phyloP scores from a whole-genome alignment of 2,888 invertebrate genomes.

The Apantesis nais region DNA sequence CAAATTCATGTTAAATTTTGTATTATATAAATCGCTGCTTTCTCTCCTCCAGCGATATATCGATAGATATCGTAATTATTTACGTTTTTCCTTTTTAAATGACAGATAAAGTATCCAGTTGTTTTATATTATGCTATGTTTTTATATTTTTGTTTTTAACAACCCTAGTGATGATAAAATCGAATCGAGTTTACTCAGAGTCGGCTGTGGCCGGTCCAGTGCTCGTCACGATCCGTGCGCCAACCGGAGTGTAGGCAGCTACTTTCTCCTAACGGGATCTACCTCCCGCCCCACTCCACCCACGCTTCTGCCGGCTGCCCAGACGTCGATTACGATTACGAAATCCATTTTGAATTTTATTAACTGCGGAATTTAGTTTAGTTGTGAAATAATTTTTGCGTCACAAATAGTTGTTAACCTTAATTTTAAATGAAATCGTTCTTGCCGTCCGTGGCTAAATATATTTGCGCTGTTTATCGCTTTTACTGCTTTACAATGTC shows the following conservation, averaged over 20 bases:
- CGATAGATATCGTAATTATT: background rate
- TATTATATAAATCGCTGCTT: background rate
- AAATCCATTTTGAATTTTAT: constrained; percentile 75
- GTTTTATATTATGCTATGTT: background rate
- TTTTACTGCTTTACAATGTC: constrained; percentile 30
- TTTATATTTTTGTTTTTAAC: background rate
- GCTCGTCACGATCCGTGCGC: constrained; percentile 71
- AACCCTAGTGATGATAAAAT: constrained; percentile 59
- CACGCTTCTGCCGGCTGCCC: constrained; percentile 52
- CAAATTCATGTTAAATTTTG: background rate
- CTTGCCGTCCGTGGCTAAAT: constrained; percentile 33
- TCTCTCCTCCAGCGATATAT: background rate
- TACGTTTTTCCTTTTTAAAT: background rate
- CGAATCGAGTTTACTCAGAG: constrained; percentile 66
- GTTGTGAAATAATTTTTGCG: constrained; percentile 63
- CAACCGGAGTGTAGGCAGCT: constrained; percentile 74
- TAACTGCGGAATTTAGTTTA: constrained; percentile 69
- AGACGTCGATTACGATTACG: constrained; percentile 69
- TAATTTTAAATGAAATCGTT: constrained; percentile 46
- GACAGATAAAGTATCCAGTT: constrained; percentile 48
- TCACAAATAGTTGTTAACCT: constrained; percentile 51
- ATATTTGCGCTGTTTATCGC: constrained; percentile 25
- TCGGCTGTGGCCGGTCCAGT: constrained; percentile 63
- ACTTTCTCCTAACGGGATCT: constrained; percentile 85
- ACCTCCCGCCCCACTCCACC: constrained; percentile 53